These are phyloP conservation scores for Mactromeris polynyma DNA, from an alignment of 2,888 invertebrate species.

Conservation along the genomic window DNA sequence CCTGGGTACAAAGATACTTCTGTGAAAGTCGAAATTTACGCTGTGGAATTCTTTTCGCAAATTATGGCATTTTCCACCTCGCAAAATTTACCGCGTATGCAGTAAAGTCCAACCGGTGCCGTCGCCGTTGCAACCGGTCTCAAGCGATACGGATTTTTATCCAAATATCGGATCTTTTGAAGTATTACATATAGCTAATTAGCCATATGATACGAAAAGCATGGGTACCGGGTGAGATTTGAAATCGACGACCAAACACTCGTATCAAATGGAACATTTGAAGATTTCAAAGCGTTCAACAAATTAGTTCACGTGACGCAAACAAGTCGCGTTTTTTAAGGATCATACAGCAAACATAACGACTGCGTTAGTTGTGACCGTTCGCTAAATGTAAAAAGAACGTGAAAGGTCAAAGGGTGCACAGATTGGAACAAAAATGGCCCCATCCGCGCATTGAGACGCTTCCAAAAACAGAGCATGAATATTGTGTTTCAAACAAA, in stretches of 20 bases:
- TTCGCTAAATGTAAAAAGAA: conserved; percentile 31
- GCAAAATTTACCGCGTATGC: no score
- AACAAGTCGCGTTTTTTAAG: not conserved
- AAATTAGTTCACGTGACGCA: not conserved
- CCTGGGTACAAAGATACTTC: no score
- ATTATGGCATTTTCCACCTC: no score
- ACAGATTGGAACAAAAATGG: conserved; percentile 4
- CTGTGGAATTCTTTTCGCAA: no score
- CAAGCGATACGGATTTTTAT: not conserved
- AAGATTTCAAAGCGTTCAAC: conserved; percentile 12
- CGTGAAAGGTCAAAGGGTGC: conserved; percentile 47
- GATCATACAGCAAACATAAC: not conserved
- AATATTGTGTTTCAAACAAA: conserved; percentile 18
- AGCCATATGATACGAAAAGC: not conserved
- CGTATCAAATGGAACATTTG: not conserved
- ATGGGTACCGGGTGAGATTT: not conserved
- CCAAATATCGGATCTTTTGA: not conserved
- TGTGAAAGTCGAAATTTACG: no score
- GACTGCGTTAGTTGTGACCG: not conserved
- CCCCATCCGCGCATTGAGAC: not conserved
- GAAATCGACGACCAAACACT: not conserved
- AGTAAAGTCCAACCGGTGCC: not conserved
- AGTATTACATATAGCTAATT: conserved; percentile 1
- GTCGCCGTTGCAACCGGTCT: not conserved
- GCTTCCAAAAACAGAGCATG: conserved; percentile 6